Percentiles rank a stretch among this genome's conserved stretches.
Evolutionary conservation across 2,797 vertebrate genomes (phyloP).

Genomic region (Petrocephalus sullivani): DNA sequence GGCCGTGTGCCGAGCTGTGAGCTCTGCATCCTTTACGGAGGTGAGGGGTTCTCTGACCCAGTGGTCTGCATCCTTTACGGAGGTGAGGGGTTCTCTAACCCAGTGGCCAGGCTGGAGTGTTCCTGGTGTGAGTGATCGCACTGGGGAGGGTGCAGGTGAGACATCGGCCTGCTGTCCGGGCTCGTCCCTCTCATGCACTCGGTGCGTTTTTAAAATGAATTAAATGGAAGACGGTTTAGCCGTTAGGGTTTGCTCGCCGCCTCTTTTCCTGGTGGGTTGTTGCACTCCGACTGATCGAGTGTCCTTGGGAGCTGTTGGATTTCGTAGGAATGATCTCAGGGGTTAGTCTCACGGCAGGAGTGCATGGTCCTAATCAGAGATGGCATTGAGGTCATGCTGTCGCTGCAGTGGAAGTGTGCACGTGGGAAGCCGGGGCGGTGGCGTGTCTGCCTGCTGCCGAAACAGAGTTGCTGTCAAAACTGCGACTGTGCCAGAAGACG

Average conservation of each 20-base stretch:
- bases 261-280: background rate
- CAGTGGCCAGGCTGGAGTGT: too few species aligned
- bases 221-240: background rate
- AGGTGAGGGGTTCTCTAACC: too few species aligned
- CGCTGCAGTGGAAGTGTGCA: background rate
- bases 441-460: background rate
- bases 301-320: background rate
- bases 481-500: background rate
- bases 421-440: background rate
- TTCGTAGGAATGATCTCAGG: background rate
- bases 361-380: background rate
- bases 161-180: background rate
- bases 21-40: background rate
- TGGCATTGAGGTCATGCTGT: background rate
- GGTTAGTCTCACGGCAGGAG: background rate
- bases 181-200: background rate
- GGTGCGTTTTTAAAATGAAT: too few species aligned
- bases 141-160: too few species aligned
- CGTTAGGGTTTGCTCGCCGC: background rate
- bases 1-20: background rate
- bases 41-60: background rate
- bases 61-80: background rate
- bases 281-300: background rate
- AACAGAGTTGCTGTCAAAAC: background rate
- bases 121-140: too few species aligned